phyloP scores from a whole-genome alignment of 2,113 vertebrate species.

The Macrotus californicus region DNA sequence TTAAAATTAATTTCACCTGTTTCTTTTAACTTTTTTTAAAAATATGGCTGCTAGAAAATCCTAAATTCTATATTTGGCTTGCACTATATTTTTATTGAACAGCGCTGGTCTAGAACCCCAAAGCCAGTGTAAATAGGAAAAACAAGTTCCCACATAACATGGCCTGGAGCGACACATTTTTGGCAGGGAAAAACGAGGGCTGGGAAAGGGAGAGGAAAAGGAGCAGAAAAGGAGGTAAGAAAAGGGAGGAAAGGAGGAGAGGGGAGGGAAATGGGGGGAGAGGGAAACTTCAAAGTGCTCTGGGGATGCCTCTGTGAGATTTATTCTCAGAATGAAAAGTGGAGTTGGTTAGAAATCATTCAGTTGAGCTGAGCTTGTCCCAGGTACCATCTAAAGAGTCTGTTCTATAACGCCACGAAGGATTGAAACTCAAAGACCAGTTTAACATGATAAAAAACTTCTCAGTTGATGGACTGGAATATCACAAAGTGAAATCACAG shows the following conservation, averaged over 20 bases:
- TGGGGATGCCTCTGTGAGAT: background rate
- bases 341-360: background rate
- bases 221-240: background rate
- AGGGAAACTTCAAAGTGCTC: background rate
- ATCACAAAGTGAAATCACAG: background rate
- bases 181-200: background rate
- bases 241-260: background rate
- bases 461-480: background rate
- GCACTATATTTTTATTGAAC: background rate
- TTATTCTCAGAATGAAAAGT: background rate
- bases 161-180: background rate
- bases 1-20: slow-evolving; percentile 13
- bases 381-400: background rate
- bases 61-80: background rate
- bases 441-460: background rate
- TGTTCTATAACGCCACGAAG: background rate
- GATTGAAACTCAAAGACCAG: background rate
- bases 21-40: slow-evolving; percentile 32
- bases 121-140: background rate
- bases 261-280: too few relatives aligned
- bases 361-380: too few relatives aligned
- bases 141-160: background rate
- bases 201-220: background rate
- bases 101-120: slow-evolving; percentile 3
- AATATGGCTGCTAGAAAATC: background rate